Evolutionary conservation across 2,113 vertebrate genomes (phyloP).

Genomic region (Oncorhynchus kisutch): DNA sequence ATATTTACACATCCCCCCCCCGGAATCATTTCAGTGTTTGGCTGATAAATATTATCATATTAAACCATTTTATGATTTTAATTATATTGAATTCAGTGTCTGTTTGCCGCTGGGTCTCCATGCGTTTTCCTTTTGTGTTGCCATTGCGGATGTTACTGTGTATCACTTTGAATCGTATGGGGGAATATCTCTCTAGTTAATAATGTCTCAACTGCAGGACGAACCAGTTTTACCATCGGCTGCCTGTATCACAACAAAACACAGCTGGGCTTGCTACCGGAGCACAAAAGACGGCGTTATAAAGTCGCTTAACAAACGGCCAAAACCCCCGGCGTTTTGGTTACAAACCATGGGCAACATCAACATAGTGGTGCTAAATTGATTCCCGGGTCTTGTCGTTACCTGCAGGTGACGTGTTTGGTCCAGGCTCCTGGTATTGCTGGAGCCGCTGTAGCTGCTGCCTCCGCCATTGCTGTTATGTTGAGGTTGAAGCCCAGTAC

Average conservation of each 20-base stretch:
- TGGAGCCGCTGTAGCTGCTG: slow-evolving; percentile 74
- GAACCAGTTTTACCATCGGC: neutral
- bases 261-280: slow-evolving; percentile 36
- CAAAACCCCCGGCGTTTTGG: neutral
- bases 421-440: slow-evolving; percentile 76
- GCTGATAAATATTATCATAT: too few relatives aligned
- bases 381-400: neutral
- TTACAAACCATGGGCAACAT: neutral
- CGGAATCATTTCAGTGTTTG: too few relatives aligned
- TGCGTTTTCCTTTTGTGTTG: too few relatives aligned
- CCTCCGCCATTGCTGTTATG: slow-evolving; percentile 86
- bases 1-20: too few relatives aligned
- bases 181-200: neutral
- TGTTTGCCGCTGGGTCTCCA: too few relatives aligned
- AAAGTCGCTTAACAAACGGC: too few relatives aligned
- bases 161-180: too few relatives aligned
- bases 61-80: too few relatives aligned
- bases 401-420: slow-evolving; percentile 82
- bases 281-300: slow-evolving; percentile 3
- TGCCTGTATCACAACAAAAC: slow-evolving; percentile 3
- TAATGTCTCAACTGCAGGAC: slow-evolving; percentile 6
- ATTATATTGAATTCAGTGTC: too few relatives aligned
- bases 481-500: slow-evolving; percentile 56
- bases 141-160: too few relatives aligned
- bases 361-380: too few relatives aligned